These are phyloP conservation scores for Hemiprocne comata DNA, from an alignment of 2,113 vertebrate genomes.

Conservation along the genomic window DNA sequence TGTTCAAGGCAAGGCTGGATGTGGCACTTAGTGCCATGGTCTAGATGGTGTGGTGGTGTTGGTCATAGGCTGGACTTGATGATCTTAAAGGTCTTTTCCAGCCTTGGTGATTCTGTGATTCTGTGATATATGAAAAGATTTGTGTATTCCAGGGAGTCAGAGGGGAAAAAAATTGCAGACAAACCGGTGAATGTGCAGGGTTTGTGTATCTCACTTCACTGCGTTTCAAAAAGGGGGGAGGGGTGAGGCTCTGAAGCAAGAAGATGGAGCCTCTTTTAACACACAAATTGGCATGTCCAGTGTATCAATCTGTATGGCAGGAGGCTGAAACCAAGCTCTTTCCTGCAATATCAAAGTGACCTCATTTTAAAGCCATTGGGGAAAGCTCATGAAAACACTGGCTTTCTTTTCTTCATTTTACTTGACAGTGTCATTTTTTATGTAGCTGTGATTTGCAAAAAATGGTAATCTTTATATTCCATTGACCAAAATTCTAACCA, in stretches of 20 bases:
- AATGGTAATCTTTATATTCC: background rate
- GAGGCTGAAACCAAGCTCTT: background rate
- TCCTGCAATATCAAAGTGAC: background rate
- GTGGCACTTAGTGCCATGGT: too few species aligned
- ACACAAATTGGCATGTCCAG: background rate
- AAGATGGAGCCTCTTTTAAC: background rate
- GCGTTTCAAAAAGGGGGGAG: accelerated
- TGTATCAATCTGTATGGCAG: background rate
- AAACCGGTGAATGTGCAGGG: background rate
- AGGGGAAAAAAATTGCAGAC: background rate
- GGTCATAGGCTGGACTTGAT: too few species aligned
- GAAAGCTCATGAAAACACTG: background rate
- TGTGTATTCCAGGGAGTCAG: background rate
- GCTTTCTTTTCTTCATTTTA: constrained; percentile 17
- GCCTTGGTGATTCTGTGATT: too few species aligned
- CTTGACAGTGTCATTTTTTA: background rate
- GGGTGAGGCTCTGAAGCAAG: background rate
- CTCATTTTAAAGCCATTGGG: background rate
- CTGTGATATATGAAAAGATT: background rate
- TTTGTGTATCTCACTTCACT: background rate
- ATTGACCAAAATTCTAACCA: background rate
- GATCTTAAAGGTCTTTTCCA: too few species aligned
- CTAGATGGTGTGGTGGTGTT: too few species aligned
- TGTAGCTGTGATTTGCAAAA: background rate
- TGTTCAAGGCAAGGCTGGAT: too few species aligned